Percentiles rank a stretch among this genome's conserved stretches.
These are phyloP conservation scores for Tipula unca DNA, from an alignment of 2,888 invertebrate genomes.

Conservation along the genomic window DNA sequence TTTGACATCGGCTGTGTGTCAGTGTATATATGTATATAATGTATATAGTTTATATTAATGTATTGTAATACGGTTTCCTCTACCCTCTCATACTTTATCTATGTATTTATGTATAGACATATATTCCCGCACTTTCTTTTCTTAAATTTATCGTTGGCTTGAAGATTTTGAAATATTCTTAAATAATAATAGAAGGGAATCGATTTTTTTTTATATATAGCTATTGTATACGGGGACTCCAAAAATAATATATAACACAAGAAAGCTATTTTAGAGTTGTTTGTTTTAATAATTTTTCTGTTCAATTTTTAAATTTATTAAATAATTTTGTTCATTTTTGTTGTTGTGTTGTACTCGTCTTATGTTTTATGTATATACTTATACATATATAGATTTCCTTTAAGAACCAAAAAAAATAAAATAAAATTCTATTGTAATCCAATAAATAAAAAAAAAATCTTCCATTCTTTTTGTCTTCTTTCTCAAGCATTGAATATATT, in stretches of 20 bases:
- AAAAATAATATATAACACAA: neutral
- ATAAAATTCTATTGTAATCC: neutral
- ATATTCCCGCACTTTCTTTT: neutral
- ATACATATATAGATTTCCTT: neutral
- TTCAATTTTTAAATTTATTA: constrained; percentile 2
- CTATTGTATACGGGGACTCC: neutral
- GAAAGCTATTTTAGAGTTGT: neutral
- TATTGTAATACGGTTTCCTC: neutral
- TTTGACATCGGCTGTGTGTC: no score
- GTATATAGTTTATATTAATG: neutral
- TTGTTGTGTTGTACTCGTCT: neutral
- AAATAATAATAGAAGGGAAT: neutral
- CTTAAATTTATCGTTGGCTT: neutral
- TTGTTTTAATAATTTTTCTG: neutral
- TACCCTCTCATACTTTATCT: neutral
- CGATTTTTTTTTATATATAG: neutral
- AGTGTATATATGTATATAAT: neutral
- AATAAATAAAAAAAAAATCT: neutral
- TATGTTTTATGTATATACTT: neutral
- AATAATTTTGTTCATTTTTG: neutral
- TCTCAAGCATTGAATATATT: neutral
- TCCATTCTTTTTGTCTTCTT: neutral
- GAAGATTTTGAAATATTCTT: neutral
- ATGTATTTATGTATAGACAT: neutral
- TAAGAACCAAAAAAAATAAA: neutral